Percentiles rank a stretch among this genome's conserved stretches.
Evolutionary conservation across 1,140 invertebrate species (phyloP).

Genomic region (Hermatobates lingyangjiaoensis): DNA sequence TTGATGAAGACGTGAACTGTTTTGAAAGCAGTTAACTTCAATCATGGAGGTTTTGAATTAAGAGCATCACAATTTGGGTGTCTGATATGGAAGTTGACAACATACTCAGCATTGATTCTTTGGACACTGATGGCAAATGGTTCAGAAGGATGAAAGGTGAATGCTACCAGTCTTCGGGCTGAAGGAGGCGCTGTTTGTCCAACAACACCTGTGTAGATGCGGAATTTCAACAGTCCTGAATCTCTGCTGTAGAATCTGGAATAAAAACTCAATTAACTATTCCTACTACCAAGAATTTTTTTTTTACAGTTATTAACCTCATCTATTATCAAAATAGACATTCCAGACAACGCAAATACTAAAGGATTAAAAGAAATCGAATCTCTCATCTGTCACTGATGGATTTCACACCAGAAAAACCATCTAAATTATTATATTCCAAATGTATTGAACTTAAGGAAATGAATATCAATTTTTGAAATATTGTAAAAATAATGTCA

Average conservation of each 20-base stretch:
- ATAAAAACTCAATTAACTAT: conserved; percentile 17
- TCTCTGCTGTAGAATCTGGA: conserved; percentile 75
- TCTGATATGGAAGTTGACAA: conserved; percentile 84
- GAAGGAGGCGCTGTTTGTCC: conserved; percentile 34
- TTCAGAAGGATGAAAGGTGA: conserved; percentile 93
- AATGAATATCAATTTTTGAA: too few relatives aligned
- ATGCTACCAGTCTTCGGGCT: conserved; percentile 72
- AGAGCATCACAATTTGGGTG: conserved; percentile 18
- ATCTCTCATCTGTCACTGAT: too few relatives aligned
- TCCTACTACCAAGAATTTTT: neutral
- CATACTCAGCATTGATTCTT: conserved; percentile 84
- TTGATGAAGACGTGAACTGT: too few relatives aligned
- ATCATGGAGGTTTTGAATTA: neutral
- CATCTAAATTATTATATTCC: too few relatives aligned
- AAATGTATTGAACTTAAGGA: too few relatives aligned
- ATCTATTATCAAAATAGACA: neutral
- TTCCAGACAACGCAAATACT: neutral
- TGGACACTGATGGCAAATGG: conserved; percentile 93
- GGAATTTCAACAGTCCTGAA: conserved; percentile 72
- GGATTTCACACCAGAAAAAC: too few relatives aligned
- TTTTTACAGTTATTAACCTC: neutral
- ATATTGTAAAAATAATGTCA: too few relatives aligned
- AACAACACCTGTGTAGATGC: conserved; percentile 61
- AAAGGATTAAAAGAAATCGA: too few relatives aligned
- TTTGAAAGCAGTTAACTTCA: neutral